phyloP scores from a whole-genome alignment of 2,113 vertebrate species.

The Noctilio leporinus region DNA sequence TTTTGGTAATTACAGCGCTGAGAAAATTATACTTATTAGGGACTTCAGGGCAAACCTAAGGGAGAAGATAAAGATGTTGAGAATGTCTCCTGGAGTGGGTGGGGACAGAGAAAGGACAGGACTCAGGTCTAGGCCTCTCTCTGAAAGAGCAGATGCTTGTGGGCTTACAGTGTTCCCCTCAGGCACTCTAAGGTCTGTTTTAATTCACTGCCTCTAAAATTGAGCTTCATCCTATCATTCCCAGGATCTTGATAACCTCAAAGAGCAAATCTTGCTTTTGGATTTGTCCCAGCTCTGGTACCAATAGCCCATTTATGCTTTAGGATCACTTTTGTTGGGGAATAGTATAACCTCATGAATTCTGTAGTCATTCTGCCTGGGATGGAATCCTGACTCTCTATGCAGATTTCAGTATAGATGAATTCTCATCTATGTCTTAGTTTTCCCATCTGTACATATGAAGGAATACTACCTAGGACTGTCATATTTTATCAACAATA shows the following conservation, averaged over 20 bases:
- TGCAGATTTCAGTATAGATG: slow-evolving; percentile 7
- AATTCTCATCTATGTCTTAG: slow-evolving; percentile 7
- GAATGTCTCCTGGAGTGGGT: neutral
- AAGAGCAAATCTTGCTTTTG: neutral
- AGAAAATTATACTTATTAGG: neutral
- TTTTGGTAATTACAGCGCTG: neutral
- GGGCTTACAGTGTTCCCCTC: neutral
- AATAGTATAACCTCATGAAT: neutral
- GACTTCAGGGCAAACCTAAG: neutral
- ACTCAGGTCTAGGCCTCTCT: neutral
- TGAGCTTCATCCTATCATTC: neutral
- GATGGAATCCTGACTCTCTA: neutral
- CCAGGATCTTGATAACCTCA: neutral
- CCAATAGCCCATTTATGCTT: neutral
- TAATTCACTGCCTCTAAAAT: neutral
- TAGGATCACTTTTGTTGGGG: neutral
- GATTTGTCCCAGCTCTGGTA: neutral
- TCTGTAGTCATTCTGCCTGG: neutral
- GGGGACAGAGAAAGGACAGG: neutral
- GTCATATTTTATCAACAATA: neutral
- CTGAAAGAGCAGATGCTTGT: neutral
- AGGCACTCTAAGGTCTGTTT: neutral
- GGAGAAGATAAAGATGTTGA: neutral
- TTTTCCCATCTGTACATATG: slow-evolving; percentile 36
- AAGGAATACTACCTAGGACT: neutral